Base-by-base conservation (phyloP, 1,140 invertebrate genomes). In the Branchinecta lynchi region DNA sequence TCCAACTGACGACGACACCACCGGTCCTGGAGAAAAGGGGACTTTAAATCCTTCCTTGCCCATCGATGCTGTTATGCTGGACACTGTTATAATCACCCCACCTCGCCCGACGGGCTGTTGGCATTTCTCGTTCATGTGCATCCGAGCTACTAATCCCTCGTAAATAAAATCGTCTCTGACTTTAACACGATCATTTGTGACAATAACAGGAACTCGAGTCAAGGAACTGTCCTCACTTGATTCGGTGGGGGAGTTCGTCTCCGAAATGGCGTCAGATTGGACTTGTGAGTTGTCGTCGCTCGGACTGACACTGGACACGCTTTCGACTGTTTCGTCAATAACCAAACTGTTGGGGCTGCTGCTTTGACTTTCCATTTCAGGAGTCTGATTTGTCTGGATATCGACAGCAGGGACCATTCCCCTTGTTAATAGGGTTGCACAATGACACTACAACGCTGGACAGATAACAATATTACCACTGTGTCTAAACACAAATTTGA, bases 31-130 rank as follows among this genome's bases (percentile, higher is more conserved):
- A 60, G 51, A 60, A 60, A 15, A 60, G 51, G 51, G 51, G 17
- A 60, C 51, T 60, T 60, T 60, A 60, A 60, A 60, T 20, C 51
- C 51, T 60, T 60, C 51, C 51, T 60, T 60, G 12, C 51, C 51
- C 51, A 60, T 60, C 12, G 51, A 60, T 15, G 51, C 51, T 60
- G 51, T 60, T 60, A 60, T 60, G 17, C 51, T 60, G 12, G 51
- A 60, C 17, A 60, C 51, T 15, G 51, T 3, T 60, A 60, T 60
- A 6, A 60, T 60, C 12, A 60, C 51, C 12, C 51, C 51, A 2
- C 51, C 51, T 60, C 51, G 1, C 2, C 51, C 51, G 17, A 60
- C 51, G 17, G 51, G 51, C 51, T 15, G 12, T 60, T 60, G 51
- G 51, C 17, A 60, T 60, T 20, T 60, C 6, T 60, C 51, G 17